A percentile compares a stretch with the other conserved stretches of the same genome.
phyloP scores from a whole-genome alignment of 2,888 invertebrate genomes.

The Brachypterus glaber region DNA sequence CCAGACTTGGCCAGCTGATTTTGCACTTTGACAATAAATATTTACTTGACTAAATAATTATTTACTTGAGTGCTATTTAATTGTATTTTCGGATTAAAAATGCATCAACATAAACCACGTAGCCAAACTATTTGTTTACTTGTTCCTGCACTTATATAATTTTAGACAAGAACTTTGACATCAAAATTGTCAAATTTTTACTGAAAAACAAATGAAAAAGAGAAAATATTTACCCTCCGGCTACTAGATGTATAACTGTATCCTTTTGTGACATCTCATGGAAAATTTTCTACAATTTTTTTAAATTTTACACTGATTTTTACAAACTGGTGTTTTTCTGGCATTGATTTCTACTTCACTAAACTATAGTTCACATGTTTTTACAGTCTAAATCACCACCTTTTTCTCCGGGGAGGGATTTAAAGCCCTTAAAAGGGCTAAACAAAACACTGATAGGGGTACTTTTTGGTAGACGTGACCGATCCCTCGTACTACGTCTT shows the following conservation, averaged over 20 bases:
- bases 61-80: too few species aligned
- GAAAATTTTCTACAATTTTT: conserved; percentile 6
- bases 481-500: conserved; percentile 22
- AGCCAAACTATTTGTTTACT: too few species aligned
- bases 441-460: neutral
- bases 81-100: too few species aligned
- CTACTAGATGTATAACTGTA: conserved; percentile 86
- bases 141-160: too few species aligned
- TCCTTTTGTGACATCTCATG: conserved; percentile 65
- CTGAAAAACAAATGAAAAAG: conserved; percentile 17
- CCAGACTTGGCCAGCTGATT: too few species aligned
- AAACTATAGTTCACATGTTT: neutral
- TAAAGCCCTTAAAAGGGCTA: neutral
- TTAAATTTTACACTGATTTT: too few species aligned
- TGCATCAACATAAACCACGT: too few species aligned
- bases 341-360: conserved; percentile 11
- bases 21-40: too few species aligned
- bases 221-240: conserved; percentile 77
- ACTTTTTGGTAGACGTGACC: conserved; percentile 28
- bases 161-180: too few species aligned
- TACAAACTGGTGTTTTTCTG: too few species aligned
- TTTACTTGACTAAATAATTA: too few species aligned
- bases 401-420: neutral
- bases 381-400: neutral
- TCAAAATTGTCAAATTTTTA: conserved; percentile 4